Evolutionary conservation across 2,888 invertebrate species (phyloP), one percentile per base, ranked within the genome.

Genomic region (Adelognathus sp.): DNA sequence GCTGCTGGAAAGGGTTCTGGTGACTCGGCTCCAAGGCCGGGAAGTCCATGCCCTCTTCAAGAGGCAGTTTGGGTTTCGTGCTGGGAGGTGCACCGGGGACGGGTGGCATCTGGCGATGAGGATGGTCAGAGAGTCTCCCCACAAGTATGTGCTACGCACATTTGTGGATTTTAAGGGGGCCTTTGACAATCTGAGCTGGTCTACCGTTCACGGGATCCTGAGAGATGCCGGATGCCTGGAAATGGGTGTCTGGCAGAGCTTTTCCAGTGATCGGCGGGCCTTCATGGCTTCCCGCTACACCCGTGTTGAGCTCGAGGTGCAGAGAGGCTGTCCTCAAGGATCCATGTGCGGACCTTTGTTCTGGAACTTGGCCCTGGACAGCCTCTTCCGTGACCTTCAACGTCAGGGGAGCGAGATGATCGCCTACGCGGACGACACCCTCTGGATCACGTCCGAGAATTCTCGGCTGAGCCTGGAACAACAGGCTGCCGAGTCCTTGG

Each of bases 391-490:
- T n/a, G n/a, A n/a, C n/a, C n/a, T n/a, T n/a, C n/a, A n/a, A n/a
- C n/a, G n/a, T n/a, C n/a, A n/a, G n/a, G n/a, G n/a, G n/a, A n/a
- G n/a, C n/a, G n/a, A n/a, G n/a, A n/a, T n/a, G n/a, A n/a, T n/a
- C n/a, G n/a, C n/a, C n/a, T n/a, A n/a, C n/a, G n/a, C n/a, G n/a
- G 58, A 58, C 18, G 58, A 58, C 36, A 58, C 36, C 6, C 58
- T 58, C 18, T 36, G 33, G 33, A 7, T 58, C 58, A 31, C 58
- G 16, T 33, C 33, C 16, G 58, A 36, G 36, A 36, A 58, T 18
- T 58, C 58, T 3, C 58, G 58, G 6, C 36, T 6, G 58, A 36
- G 58, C 18, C 5, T 58, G 2, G 58, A 58, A 11, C 33, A 33
- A 3, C 16, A 31, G 58, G 58, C 58, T 14, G 5, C 58, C 5